Conservation (phyloP, 2,113 vertebrate genomes). For the Hippocampus abdominalis region DNA sequence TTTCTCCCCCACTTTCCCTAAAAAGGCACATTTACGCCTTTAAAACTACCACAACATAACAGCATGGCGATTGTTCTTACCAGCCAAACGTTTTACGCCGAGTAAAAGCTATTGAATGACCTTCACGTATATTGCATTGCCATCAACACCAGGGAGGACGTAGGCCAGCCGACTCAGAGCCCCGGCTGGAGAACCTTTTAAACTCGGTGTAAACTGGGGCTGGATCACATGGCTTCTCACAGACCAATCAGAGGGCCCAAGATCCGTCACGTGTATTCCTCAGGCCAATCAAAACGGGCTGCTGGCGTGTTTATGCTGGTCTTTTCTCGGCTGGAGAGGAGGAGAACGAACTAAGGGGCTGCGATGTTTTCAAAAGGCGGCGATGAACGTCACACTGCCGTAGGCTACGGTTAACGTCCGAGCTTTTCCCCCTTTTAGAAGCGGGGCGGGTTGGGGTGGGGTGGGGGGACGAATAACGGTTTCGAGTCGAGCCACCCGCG, state of each 20-base stretch:
- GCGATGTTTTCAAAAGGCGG: conserved; percentile 78
- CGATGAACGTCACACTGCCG: conserved; percentile 70
- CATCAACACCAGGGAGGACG: background rate
- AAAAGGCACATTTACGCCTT: conserved; percentile 10
- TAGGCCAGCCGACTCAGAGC: background rate
- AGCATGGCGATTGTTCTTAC: background rate
- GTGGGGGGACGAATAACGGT: conserved; percentile 26
- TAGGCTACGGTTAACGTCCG: conserved; percentile 61
- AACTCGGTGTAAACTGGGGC: conserved; percentile 32
- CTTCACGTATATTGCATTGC: background rate
- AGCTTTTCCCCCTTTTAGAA: conserved; percentile 29
- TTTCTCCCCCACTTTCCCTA: background rate
- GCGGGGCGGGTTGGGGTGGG: background rate
- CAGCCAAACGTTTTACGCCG: background rate
- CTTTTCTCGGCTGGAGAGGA: conserved; percentile 69
- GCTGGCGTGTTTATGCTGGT: conserved; percentile 70
- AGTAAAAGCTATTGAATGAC: background rate
- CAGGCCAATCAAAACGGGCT: conserved; percentile 55
- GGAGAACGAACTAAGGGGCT: conserved; percentile 54
- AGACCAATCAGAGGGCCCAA: background rate
- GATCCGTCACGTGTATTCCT: conserved; percentile 49
- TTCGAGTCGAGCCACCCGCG: conserved; percentile 25
- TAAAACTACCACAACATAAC: background rate
- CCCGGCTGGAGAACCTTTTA: conserved; percentile 30
- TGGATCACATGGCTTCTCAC: background rate